Evolutionary conservation across 2,113 vertebrate species (phyloP).

Genomic region (Plestiodon gilberti): DNA sequence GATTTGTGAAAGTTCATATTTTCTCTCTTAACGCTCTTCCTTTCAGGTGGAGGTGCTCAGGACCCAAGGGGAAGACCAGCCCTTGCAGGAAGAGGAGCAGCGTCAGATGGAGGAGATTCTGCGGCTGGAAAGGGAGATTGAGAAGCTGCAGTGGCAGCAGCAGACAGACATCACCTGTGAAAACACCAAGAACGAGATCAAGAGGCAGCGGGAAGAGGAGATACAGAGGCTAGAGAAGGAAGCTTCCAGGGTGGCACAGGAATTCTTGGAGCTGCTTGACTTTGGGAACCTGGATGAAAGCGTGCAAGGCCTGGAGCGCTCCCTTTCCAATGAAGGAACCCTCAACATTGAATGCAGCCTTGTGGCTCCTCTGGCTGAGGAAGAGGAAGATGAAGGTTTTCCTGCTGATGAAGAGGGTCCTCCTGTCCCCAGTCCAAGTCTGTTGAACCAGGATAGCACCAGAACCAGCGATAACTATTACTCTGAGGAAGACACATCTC

Average conservation of each 20-base stretch:
- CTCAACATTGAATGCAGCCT: slow-evolving; percentile 81
- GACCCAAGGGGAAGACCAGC: slow-evolving; percentile 54
- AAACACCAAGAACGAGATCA: slow-evolving; percentile 81
- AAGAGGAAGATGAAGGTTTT: slow-evolving; percentile 88
- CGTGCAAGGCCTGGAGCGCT: slow-evolving; percentile 79
- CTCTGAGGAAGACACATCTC: slow-evolving; percentile 20
- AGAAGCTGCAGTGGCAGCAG: slow-evolving; percentile 86
- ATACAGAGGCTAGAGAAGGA: slow-evolving; percentile 89
- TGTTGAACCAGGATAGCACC: slow-evolving; percentile 44
- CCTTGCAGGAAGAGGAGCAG: slow-evolving; percentile 84
- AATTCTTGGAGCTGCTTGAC: slow-evolving; percentile 89
- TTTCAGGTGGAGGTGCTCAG: slow-evolving; percentile 65
- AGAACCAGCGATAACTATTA: slow-evolving; percentile 48
- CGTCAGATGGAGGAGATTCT: slow-evolving; percentile 93
- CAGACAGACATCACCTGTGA: slow-evolving; percentile 84
- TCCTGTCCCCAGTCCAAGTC: slow-evolving; percentile 77
- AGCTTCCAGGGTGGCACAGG: slow-evolving; percentile 88
- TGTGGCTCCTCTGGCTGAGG: slow-evolving; percentile 82
- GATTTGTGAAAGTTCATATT: neutral
- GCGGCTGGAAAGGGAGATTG: slow-evolving; percentile 89
- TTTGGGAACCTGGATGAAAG: slow-evolving; percentile 81
- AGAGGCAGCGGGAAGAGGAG: slow-evolving; percentile 83
- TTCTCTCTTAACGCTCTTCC: slow-evolving; percentile 29
- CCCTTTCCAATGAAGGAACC: slow-evolving; percentile 85
- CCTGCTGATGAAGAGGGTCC: slow-evolving; percentile 82